A percentile compares a stretch with the other conserved stretches of the same genome.
Evolutionary conservation across 1,140 invertebrate species (phyloP).

Genomic region (Drosophila kanapiae): DNA sequence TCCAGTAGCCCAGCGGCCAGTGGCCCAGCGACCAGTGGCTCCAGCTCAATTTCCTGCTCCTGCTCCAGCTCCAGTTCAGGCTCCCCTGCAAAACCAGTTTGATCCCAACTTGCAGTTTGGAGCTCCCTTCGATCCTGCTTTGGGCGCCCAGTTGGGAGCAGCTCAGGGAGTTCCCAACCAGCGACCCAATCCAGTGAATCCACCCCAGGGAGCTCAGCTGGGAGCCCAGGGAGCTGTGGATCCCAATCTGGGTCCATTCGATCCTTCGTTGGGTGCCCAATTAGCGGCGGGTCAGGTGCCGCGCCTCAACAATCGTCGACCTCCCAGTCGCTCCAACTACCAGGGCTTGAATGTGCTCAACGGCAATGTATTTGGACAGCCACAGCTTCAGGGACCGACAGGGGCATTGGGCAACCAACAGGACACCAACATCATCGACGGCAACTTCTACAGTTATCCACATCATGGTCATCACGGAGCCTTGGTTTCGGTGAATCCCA

Average conservation of each 20-base stretch:
- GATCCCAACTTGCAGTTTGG: slow-evolving; percentile 14
- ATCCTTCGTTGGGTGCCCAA: slow-evolving; percentile 35
- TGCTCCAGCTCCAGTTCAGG: slow-evolving; percentile 1
- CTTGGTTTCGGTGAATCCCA: slow-evolving; percentile 46
- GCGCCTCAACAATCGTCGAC: slow-evolving; percentile 41
- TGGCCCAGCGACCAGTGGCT: slow-evolving; percentile 11
- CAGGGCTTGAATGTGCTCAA: slow-evolving; percentile 68
- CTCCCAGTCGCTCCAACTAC: slow-evolving; percentile 65
- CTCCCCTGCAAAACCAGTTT: slow-evolving; percentile 33
- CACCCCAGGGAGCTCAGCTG: slow-evolving; percentile 19
- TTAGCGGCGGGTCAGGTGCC: slow-evolving; percentile 28
- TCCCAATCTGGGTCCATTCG: slow-evolving; percentile 25
- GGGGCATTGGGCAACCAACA: slow-evolving; percentile 62
- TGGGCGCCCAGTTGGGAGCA: slow-evolving; percentile 34
- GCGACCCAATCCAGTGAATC: slow-evolving; percentile 19
- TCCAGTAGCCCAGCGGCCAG: slow-evolving; percentile 22
- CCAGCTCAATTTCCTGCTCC: neutral
- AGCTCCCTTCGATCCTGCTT: slow-evolving; percentile 20
- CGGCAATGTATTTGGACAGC: slow-evolving; percentile 69
- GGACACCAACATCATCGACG: slow-evolving; percentile 73
- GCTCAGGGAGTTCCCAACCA: slow-evolving; percentile 21
- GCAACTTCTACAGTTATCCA: slow-evolving; percentile 64
- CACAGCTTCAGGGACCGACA: slow-evolving; percentile 53
- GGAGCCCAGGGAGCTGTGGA: slow-evolving; percentile 16
- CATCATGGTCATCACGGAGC: slow-evolving; percentile 31